Percentiles rank a stretch among this genome's conserved stretches.
These are phyloP conservation scores for Caenorhabditis brenneri DNA, from an alignment of 1,140 invertebrate genomes.

Conservation along the genomic window DNA sequence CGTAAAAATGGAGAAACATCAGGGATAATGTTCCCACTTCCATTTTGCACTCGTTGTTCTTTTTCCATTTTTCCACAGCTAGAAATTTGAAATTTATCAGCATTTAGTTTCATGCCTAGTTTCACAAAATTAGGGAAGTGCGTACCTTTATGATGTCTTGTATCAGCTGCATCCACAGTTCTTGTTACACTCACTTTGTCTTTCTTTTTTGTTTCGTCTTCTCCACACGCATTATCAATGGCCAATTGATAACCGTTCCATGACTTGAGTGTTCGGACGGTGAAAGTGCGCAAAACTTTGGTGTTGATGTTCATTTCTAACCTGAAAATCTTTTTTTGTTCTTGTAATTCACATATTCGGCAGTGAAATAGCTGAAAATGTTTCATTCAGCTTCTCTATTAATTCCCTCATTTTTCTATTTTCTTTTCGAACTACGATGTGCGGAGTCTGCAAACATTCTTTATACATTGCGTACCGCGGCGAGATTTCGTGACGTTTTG, in stretches of 20 bases:
- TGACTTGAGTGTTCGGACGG: not conserved
- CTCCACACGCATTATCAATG: slow-evolving; percentile 15
- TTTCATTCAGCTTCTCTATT: not conserved
- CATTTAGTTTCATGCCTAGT: too few relatives aligned
- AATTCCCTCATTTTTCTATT: not conserved
- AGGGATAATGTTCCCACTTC: too few relatives aligned
- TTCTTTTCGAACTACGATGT: not conserved
- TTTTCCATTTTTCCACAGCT: too few relatives aligned
- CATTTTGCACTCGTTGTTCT: too few relatives aligned
- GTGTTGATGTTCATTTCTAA: not conserved
- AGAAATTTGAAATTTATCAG: too few relatives aligned
- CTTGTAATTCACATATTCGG: not conserved
- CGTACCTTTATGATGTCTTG: too few relatives aligned
- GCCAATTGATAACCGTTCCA: slow-evolving; percentile 47
- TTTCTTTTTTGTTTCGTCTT: slow-evolving; percentile 39
- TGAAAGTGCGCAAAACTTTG: not conserved
- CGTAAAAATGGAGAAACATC: too few relatives aligned
- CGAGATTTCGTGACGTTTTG: not conserved
- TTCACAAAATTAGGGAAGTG: too few relatives aligned
- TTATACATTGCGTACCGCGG: not conserved
- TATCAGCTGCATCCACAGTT: too few relatives aligned
- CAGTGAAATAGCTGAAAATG: not conserved
- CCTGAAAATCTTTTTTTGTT: not conserved
- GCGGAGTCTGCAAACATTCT: not conserved
- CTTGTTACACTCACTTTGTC: slow-evolving; percentile 30